Evolutionary conservation across 2,113 vertebrate genomes (phyloP).

Genomic region (Syngnathus scovelli): DNA sequence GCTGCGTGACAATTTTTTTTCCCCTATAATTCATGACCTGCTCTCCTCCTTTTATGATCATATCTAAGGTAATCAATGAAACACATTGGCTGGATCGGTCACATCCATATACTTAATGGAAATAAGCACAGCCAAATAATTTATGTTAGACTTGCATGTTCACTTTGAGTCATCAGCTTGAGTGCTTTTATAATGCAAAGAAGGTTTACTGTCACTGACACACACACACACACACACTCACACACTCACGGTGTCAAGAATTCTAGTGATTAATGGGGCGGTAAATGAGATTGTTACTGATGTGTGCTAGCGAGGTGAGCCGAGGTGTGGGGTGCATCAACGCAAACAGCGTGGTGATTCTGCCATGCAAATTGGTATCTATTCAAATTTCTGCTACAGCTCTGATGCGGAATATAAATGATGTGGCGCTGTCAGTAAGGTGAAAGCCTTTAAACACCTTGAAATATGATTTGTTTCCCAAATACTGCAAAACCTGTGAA

Average conservation of each 20-base stretch:
- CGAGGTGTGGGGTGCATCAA: constrained; percentile 46
- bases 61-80: constrained; percentile 16
- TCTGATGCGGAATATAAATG: constrained; percentile 1
- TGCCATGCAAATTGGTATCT: constrained; percentile 54
- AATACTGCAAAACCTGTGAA: background rate
- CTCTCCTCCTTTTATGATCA: constrained; percentile 4
- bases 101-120: constrained; percentile 16
- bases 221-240: constrained; percentile 18
- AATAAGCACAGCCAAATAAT: constrained; percentile 12
- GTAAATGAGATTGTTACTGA: constrained; percentile 73
- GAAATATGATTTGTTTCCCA: background rate
- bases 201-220: constrained; percentile 24
- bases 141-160: background rate
- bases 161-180: background rate
- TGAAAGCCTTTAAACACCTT: background rate
- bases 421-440: constrained; percentile 2
- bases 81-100: constrained; percentile 5
- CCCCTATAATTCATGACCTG: background rate
- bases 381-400: constrained; percentile 39
- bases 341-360: constrained; percentile 41
- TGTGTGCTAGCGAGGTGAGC: constrained; percentile 64
- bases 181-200: constrained; percentile 20
- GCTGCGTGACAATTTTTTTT: too few species aligned
- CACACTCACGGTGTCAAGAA: constrained; percentile 42
- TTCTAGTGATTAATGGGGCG: constrained; percentile 66